A percentile compares a stretch with the other conserved stretches of the same genome.
phyloP scores from a whole-genome alignment of 1,140 invertebrate genomes.

The Portunus trituberculatus region DNA sequence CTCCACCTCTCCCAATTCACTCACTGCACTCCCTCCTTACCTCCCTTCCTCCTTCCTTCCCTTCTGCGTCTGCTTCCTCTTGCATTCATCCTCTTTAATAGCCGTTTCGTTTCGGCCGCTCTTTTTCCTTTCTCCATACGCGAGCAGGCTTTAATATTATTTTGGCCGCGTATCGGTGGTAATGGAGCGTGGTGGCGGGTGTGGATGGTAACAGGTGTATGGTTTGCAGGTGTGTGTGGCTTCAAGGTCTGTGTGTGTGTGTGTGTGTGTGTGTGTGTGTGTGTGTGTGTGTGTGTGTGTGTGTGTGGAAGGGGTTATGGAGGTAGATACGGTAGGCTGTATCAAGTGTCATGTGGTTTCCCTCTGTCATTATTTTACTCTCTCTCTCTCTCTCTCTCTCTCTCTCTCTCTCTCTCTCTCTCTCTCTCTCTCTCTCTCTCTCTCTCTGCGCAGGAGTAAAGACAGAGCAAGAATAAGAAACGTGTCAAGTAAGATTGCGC shows the following conservation, averaged over 20 bases:
- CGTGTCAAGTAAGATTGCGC: too few species aligned
- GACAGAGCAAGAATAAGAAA: too few species aligned
- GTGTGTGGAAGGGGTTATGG: neutral
- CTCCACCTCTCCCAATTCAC: neutral
- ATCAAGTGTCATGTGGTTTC: too few species aligned
- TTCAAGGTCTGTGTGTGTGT: neutral
- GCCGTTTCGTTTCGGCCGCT: neutral
- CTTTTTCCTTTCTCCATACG: conserved; percentile 6
- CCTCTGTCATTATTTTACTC: neutral
- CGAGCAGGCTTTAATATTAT: neutral
- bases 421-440: conserved; percentile 40
- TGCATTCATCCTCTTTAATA: conserved; percentile 15
- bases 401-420: conserved; percentile 52
- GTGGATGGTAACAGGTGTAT: neutral
- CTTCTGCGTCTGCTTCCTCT: neutral
- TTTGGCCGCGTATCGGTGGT: neutral
- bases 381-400: conserved; percentile 40
- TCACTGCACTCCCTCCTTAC: neutral
- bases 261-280: conserved; percentile 17
- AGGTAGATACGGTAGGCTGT: too few species aligned
- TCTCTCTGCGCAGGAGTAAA: too few species aligned
- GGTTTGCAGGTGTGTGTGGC: neutral
- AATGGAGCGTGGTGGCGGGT: neutral
- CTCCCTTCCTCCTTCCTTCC: neutral
- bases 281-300: conserved; percentile 11